phyloP scores from a whole-genome alignment of 1,140 invertebrate species.

The Sycophaga agraensis region DNA sequence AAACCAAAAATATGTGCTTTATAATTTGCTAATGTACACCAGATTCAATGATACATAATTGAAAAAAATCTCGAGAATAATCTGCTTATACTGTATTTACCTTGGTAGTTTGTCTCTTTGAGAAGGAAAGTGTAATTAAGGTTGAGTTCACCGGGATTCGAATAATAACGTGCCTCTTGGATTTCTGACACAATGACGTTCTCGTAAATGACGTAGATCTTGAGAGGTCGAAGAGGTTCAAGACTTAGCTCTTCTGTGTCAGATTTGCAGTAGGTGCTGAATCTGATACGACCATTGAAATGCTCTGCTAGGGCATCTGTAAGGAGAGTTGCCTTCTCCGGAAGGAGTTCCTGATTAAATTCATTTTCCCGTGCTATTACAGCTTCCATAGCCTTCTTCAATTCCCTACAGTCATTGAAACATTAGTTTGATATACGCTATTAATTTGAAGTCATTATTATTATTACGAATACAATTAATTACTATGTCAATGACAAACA shows the following conservation, averaged over 20 bases:
- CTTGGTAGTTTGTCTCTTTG: slow-evolving; percentile 63
- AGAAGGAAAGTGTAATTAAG: slow-evolving; percentile 66
- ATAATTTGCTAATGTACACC: too few relatives aligned
- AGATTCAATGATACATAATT: too few relatives aligned
- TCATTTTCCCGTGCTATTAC: slow-evolving; percentile 21
- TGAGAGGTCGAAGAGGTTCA: slow-evolving; percentile 65
- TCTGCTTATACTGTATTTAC: too few relatives aligned
- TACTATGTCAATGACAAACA: neutral
- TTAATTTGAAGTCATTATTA: neutral
- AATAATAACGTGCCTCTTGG: slow-evolving; percentile 64
- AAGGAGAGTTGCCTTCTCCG: slow-evolving; percentile 63
- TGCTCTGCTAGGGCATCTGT: slow-evolving; percentile 66
- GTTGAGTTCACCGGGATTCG: slow-evolving; percentile 35
- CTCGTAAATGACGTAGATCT: slow-evolving; percentile 72
- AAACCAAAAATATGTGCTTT: too few relatives aligned
- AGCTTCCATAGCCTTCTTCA: too few relatives aligned
- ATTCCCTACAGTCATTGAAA: slow-evolving; percentile 46
- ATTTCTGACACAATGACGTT: slow-evolving; percentile 73
- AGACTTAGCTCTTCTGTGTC: slow-evolving; percentile 26
- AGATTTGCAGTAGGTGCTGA: slow-evolving; percentile 42
- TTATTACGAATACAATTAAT: neutral
- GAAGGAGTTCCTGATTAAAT: slow-evolving; percentile 56
- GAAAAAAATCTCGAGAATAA: too few relatives aligned
- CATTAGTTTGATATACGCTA: neutral
- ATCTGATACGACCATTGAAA: slow-evolving; percentile 51